Evolutionary conservation across 2,888 invertebrate species (phyloP), one percentile per base, ranked within the genome.

Genomic region (Oxycera nigricornis): DNA sequence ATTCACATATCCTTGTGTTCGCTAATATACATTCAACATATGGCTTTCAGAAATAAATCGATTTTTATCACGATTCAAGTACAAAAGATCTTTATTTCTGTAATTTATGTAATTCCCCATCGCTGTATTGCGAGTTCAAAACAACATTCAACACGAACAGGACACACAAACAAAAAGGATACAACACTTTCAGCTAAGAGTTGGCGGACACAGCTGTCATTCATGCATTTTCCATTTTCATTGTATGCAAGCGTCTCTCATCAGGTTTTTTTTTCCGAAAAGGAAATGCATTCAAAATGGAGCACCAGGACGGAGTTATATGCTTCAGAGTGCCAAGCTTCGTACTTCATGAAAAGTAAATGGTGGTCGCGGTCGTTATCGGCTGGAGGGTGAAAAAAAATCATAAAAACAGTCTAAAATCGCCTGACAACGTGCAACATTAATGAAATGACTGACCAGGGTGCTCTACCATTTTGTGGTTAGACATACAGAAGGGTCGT

Each of bases 161-260:
- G 22, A 61, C n/a, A 24, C 57, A 7, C 17, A 24, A 57, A 57
- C 7, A 11, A 61, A 30, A 55, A 55, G 55, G 9, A 55, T 55
- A 11, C 22, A 55, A n/a, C 17, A 59, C 59, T n/a, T 30, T 59
- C 30, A 30, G 30, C 26, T 14, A 59, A 41, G 72, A 74, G 55
- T 72, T 74, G 74, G 74, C 74, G 72, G 74, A 74, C 74, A 70
- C 74, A 74, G 70, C 74, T 74, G 74, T 74, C 74, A 72, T 30
- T 74, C 72, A n/a, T n/a, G n/a, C n/a, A 74, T 61, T 61, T 31
- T 65, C 62, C 28, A 35, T 73, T 39, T 39, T 41, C 59, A 72
- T 72, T 57, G 55, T 72, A 57, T 72, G n/a, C n/a, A 30, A 30
- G 28, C n/a, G n/a, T n/a, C n/a, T 26, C 57, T 20, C 57, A 24